phyloP scores from a whole-genome alignment of 2,113 vertebrate species.

The Peromyscus polionotus region DNA sequence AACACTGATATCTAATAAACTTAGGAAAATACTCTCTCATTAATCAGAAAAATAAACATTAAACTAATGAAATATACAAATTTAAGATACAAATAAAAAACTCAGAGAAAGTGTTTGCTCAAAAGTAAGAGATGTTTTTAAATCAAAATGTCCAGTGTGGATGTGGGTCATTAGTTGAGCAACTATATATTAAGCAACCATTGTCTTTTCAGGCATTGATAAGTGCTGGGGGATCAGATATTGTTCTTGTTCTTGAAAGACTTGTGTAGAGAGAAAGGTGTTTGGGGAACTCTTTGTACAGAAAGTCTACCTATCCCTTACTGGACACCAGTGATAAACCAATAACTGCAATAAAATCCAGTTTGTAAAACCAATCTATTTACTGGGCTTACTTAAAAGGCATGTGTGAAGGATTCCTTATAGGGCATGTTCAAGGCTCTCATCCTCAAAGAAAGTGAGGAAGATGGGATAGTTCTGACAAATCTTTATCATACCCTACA shows the following conservation, averaged over 20 bases:
- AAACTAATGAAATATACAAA: slow-evolving; percentile 29
- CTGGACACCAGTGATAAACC: not conserved
- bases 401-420: not conserved
- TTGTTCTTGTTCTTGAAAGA: not conserved
- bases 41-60: slow-evolving; percentile 51
- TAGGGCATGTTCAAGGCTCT: not conserved
- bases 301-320: not conserved
- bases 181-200: not conserved
- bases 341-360: not conserved
- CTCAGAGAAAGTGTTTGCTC: not conserved
- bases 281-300: not conserved
- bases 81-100: slow-evolving; percentile 34
- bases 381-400: not conserved
- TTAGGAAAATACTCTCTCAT: not conserved
- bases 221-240: not conserved
- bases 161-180: not conserved
- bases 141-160: slow-evolving; percentile 12
- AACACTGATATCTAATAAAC: not conserved
- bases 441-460: not conserved
- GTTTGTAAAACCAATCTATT: not conserved
- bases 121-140: slow-evolving; percentile 32
- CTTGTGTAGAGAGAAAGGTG: not conserved
- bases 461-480: not conserved
- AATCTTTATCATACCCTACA: not conserved
- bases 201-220: not conserved